Evolutionary conservation across 1,140 invertebrate genomes (phyloP), one percentile per base, ranked within the genome.

Genomic region (Trichoplusia ni): DNA sequence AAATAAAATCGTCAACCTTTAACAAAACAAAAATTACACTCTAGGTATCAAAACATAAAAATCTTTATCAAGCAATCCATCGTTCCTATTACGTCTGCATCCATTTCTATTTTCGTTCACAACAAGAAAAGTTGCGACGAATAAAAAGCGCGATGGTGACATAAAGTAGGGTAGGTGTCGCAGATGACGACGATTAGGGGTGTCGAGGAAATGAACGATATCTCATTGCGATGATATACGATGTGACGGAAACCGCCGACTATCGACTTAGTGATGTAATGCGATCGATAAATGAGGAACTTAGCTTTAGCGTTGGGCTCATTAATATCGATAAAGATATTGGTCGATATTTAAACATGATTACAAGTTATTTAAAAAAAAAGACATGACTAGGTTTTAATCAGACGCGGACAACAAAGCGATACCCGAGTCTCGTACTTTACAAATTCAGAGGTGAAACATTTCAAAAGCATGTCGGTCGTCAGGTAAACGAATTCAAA

Each of bases 171-270:
- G 25, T 31, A 4, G 38, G 25, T 62, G 38, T 49, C 64, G 44
- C 64, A 67, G 69, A 67, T 67, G 60, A 53, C 14, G 40, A 9
- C 58, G 65, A 72, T 65, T 68, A 72, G 46, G 27, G 64, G 64
- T 64, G 49, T 61, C 47, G 60, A 62, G 69, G 74, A 76, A 73
- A 76, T 76, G 71, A 73, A 73, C 65, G 68, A 76, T 76, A 73
- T 73, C 68, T 76, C 64, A 60, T 66, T 31, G 25, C 42, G 46
- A 58, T 42, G 47, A 40, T 35, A 65, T 23, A 23, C 53, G 47
- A 49, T 23, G 35, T n/a, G 25, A 7, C 59, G 59, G 67, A 69
- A 69, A 62, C 33, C 25, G 51, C 47, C 42, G 44, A 49, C 51
- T 62, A 67, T 67, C 65, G 59, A 38, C 54, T 49, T 40, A 19